phyloP scores from a whole-genome alignment of 2,888 invertebrate genomes.

The Tenthredo distinguenda region DNA sequence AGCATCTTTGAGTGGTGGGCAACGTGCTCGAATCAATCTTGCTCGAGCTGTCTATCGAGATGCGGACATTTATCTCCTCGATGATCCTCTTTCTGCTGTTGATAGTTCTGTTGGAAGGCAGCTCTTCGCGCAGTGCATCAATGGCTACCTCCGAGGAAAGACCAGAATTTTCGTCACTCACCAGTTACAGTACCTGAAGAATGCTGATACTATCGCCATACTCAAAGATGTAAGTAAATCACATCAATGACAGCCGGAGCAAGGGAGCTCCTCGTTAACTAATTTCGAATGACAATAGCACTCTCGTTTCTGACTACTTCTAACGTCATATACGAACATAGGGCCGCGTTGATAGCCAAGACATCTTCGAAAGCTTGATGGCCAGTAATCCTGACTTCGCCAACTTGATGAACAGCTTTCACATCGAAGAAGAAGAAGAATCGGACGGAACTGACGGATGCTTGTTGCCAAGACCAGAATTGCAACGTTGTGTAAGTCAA shows the following conservation, averaged over 20 bases:
- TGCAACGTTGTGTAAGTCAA: background rate
- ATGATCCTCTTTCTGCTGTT: slow-evolving; percentile 83
- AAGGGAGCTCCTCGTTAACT: background rate
- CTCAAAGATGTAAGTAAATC: slow-evolving; percentile 74
- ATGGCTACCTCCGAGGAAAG: slow-evolving; percentile 80
- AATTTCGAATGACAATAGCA: background rate
- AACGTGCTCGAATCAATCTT: slow-evolving; percentile 82
- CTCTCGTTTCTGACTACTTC: background rate
- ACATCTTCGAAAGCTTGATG: slow-evolving; percentile 70
- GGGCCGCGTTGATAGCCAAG: slow-evolving; percentile 71
- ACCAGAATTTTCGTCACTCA: slow-evolving; percentile 84
- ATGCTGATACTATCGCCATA: slow-evolving; percentile 80
- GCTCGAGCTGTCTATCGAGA: slow-evolving; percentile 82
- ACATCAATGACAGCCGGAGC: background rate
- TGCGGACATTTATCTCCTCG: slow-evolving; percentile 83
- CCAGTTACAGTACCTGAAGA: slow-evolving; percentile 82
- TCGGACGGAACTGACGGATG: background rate
- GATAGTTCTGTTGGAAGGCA: slow-evolving; percentile 84
- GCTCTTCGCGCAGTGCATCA: slow-evolving; percentile 83
- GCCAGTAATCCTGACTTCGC: slow-evolving; percentile 70
- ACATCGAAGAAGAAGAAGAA: slow-evolving; percentile 48
- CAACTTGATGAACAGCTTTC: slow-evolving; percentile 58
- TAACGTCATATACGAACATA: slow-evolving; percentile 43
- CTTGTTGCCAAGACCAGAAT: background rate
- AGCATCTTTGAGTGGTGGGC: slow-evolving; percentile 85